Evolutionary conservation across 2,113 vertebrate species (phyloP), one percentile per base, ranked within the genome.

Genomic region (Oreocharis arfaki): DNA sequence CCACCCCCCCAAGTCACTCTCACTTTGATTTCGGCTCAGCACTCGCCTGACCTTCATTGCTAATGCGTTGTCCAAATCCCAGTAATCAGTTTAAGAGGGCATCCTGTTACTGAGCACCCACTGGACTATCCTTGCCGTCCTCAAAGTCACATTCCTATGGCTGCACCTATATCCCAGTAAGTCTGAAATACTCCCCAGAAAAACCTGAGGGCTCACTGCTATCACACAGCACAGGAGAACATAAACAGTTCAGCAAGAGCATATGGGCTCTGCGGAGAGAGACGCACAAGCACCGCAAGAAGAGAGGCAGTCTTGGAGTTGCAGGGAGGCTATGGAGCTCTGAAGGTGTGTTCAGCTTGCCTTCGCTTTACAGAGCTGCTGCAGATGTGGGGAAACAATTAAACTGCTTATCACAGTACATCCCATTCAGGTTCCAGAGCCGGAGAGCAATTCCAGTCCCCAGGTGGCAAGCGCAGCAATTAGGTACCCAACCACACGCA

Each of bases 381-480:
- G 39, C 93, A 95, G 94, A 97, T 94, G 91, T 7, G 7, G 52
- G 35, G 70, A 94, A 81, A 90, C 87, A 96, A 93, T 89, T 53
- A 92, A 96, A 91, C 63, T 86, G 84, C 93, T 96, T 94, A 91
- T 89, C 55, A 32, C 93, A 89, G 91, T 50, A 61, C 7, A 78
- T 85, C 81, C 90, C 90, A 73, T 93, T 91, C 92, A 80, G 84
- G 59, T 81, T 87, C 70, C 67, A 32, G 61, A 93, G 84, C 14
- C 1, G 41, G 57, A 69, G 46, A 91, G 75, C 63, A 35, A 86
- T 78, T 86, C 68, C 93, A 65, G 24, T 55, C 83, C 90, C 90
- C 87, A 91, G 84, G 92, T 87, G 96, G 74, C 53, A 80, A 85
- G 75, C 14, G 0, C 67, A 68, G 90, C 75, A 87, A 91, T 88